Evolutionary conservation across 1,140 invertebrate species (phyloP), one percentile per base, ranked within the genome.

Genomic region (Papilio polytes): DNA sequence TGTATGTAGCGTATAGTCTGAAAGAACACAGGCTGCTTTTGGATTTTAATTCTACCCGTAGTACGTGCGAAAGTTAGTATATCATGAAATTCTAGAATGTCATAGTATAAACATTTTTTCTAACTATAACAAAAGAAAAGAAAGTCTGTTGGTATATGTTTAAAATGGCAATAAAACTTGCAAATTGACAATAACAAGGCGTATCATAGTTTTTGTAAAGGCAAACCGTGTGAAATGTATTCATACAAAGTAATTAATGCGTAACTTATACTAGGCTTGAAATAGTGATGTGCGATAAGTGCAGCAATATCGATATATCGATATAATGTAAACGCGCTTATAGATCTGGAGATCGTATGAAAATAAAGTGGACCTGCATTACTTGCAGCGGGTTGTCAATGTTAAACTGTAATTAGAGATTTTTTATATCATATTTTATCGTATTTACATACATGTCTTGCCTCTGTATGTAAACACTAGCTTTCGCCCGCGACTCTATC

Each of bases 221-320:
- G 20, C 74, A 31, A 76, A 26, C 41, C 74, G 74, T 51, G 74
- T 76, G 74, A 76, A 53, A 76, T 76, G 13, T 76, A 76, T 74
- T 51, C 73, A 74, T 53, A 76, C 20, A 20, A n/a, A 44, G 44
- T 36, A 46, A 76, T 76, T 76, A 76, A 76, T 53, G 74, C 44
- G 74, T 76, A 51, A 51, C 7, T 22, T 53, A 74, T n/a, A 76
- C 74, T 26, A 51, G 36, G 31, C 20, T 48, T 31, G 44, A 41
- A 48, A 7, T 76, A 76, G 74, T 20, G 74, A 48, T 76, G 74
- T 22, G 63, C 26, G 9, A 0, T 2, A 22, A 20, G 22, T 22
- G 12, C 12, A 2, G 26, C 26, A 26, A 63, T 26, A 18, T 48
- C 51, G 26, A 73, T 41, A 73, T 48, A 15, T 48, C 36, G 36